Percentiles rank a stretch among this genome's conserved stretches.
Conservation (phyloP, 2,888 invertebrate species). For the Scelioninae gen. 2 region DNA sequence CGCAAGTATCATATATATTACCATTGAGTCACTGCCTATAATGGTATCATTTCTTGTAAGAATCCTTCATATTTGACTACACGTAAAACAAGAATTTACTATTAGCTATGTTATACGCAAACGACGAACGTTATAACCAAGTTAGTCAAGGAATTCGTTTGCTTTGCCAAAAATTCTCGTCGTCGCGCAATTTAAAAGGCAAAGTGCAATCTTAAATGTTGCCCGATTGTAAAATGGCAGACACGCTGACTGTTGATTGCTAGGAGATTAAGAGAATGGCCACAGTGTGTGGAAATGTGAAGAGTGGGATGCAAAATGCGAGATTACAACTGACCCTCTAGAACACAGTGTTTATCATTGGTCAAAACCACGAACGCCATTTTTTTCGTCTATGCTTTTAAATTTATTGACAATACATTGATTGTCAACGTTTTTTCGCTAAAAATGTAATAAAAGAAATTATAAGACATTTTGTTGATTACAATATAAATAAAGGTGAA, state of each 20-base stretch:
- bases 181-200: constrained; percentile 15
- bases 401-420: not conserved
- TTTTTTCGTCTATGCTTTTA: not conserved
- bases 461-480: no score
- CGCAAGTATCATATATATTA: constrained; percentile 28
- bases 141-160: not conserved
- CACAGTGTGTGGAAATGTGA: constrained; percentile 1
- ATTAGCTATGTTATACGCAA: not conserved
- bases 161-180: not conserved
- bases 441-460: no score
- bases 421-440: no score
- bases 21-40: constrained; percentile 54
- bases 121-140: not conserved
- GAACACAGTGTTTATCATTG: not conserved
- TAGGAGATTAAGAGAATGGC: constrained; percentile 13
- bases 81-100: constrained; percentile 2
- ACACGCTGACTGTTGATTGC: constrained; percentile 11
- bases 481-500: no score
- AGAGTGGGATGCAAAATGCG: constrained; percentile 12
- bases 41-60: constrained; percentile 37
- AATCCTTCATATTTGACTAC: constrained; percentile 24
- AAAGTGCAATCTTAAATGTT: not conserved
- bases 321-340: not conserved
- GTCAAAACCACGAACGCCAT: not conserved
- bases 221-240: constrained; percentile 40